Evolutionary conservation across 1,140 invertebrate genomes (phyloP), one percentile per base, ranked within the genome.

Genomic region (Tribolium madens): DNA sequence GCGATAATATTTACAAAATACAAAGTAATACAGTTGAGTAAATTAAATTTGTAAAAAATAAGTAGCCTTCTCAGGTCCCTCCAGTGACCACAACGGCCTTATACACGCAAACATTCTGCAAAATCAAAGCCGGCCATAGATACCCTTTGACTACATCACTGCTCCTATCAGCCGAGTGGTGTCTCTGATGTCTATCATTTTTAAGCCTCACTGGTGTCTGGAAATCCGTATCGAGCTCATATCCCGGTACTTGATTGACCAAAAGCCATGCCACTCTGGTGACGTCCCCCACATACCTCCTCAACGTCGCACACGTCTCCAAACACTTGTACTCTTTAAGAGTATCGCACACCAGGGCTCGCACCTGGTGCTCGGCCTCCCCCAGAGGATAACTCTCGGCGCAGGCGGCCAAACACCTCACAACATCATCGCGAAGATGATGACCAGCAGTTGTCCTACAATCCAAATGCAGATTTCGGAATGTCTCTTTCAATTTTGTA

Each of bases 101-200:
- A 81, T 90, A 90, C 73, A 90, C 89, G 79, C 88, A 91, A 48
- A 85, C 86, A 75, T 86, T 87, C 17, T 88, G 88, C 78, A 89
- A 87, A 85, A 91, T 87, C 26, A 91, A 85, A 6, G 90, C 91
- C 9, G 91, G 91, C 90, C 91, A 91, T 9, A 91, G 87, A 81
- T 91, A 91, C 3, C 89, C 87, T 76, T 88, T 88, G 77, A 91
- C 90, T 7, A 89, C 86, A 81, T 91, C 89, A 3, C 89, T 90
- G 76, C 88, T 87, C 3, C 88, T 84, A 79, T 91, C 89, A 2
- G 89, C 86, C 5, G 87, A 84, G 33, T 88, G 86, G 82, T 89
- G 89, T 2, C 90, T 85, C 12, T 90, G 89, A 83, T 91, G 91
- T 76, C 88, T 89, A 69, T 90, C 88, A 2, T 86, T 84, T 73